Evolutionary conservation across 2,113 vertebrate genomes (phyloP), one percentile per base, ranked within the genome.

Genomic region (Pandion haliaetus): DNA sequence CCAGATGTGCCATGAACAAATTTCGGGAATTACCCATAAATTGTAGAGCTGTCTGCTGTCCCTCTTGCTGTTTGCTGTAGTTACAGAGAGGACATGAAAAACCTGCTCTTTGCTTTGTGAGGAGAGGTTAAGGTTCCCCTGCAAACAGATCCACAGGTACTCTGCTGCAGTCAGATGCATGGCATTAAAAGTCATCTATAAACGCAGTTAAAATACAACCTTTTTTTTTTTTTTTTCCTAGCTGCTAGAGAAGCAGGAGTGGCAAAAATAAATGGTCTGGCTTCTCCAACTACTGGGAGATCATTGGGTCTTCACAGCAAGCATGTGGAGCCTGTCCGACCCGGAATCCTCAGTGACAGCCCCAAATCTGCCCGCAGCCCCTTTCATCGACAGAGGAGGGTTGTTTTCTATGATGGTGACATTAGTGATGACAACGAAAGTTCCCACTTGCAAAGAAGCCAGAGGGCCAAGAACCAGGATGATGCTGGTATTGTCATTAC

Each of bases 371-470:
- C 97, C 26, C 98, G 98, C 71, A 99, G 99, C 93, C 99, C 99
- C 8, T 99, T 99, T 28, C 98, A 99, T 52, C 98, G 98, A 7
- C 99, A 99, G 97, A 97, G 98, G 4, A 98, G 96, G 34, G 97
- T 99, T 40, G 97, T 98, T 77, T 98, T 99, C 97, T 99, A 98
- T 0, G 98, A 99, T 7, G 98, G 99, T 10, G 97, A 98, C 0
- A 98, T 96, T 61, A 99, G 99, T 2, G 98, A 99, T 3, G 98
- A 98, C 0, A 98, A 98, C 0, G 99, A 97, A 34, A 97, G 96
- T 15, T 63, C 93, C 24, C 98, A 97, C 29, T 92, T 96, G 44
- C 97, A 97, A 28, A 97, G 94, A 78, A 79, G 92, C 85, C 93
- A 95, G 32, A 82, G 86, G 17, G 92, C 82, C 32, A 83, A 95